Conservation (phyloP, 53 echinoderm and acorn worm genomes). For the Astropecten irregularis region DNA sequence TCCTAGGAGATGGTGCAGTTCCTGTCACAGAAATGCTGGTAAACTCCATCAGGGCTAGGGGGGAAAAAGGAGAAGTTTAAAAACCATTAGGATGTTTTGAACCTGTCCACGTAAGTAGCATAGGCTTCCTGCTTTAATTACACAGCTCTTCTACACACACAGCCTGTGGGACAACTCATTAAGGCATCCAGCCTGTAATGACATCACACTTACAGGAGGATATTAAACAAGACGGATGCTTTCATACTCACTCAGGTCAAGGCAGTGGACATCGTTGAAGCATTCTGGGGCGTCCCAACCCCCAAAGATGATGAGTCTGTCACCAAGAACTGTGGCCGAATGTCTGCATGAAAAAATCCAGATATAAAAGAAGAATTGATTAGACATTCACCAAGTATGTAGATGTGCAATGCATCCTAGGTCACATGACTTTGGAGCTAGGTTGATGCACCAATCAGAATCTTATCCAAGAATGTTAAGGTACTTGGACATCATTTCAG, state of each 20-base stretch:
- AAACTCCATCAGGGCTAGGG: slow-evolving; percentile 89
- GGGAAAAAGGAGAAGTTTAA: slow-evolving; percentile 27
- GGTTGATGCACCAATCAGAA: not conserved
- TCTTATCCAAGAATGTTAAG: too few species aligned
- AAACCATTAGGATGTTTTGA: not conserved
- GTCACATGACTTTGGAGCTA: not conserved
- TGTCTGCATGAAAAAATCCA: slow-evolving; percentile 62
- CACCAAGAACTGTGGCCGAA: slow-evolving; percentile 88
- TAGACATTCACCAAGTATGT: not conserved
- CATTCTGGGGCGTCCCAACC: slow-evolving; percentile 95
- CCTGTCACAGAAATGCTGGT: slow-evolving; percentile 66
- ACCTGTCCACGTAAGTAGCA: not conserved
- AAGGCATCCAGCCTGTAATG: too few species aligned
- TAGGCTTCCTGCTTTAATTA: not conserved
- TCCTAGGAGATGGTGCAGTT: slow-evolving; percentile 81
- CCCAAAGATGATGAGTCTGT: slow-evolving; percentile 83
- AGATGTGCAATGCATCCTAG: not conserved
- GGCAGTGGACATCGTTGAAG: slow-evolving; percentile 83
- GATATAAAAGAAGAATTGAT: not conserved
- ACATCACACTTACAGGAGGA: too few species aligned
- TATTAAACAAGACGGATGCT: too few species aligned
- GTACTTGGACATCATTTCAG: too few species aligned
- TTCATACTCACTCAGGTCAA: slow-evolving; percentile 75
- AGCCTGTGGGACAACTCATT: too few species aligned
- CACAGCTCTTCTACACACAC: too few species aligned